phyloP scores from a whole-genome alignment of 2,113 vertebrate species.

The Microcebus ravelobensis region DNA sequence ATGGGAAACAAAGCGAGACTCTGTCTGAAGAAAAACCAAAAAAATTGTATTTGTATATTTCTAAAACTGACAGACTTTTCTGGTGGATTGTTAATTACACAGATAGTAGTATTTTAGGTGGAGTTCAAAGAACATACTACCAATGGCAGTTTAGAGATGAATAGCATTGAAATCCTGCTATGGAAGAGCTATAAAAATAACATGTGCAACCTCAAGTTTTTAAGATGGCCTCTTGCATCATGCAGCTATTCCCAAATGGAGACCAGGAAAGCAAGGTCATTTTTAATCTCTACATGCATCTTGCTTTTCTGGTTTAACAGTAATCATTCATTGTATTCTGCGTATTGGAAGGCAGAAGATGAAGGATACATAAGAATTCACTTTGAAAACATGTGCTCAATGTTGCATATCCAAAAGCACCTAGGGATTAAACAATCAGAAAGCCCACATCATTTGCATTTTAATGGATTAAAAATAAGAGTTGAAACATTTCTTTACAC shows the following conservation, averaged over 20 bases:
- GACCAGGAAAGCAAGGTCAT: slow-evolving; percentile 46
- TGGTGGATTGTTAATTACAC: neutral
- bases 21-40: neutral
- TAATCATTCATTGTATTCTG: slow-evolving; percentile 41
- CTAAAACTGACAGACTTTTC: neutral
- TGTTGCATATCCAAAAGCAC: slow-evolving; percentile 77
- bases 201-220: neutral
- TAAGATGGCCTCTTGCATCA: neutral
- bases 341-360: slow-evolving; percentile 43
- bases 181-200: neutral
- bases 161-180: neutral
- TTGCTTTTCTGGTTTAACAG: slow-evolving; percentile 23
- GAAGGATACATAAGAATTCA: slow-evolving; percentile 44
- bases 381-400: slow-evolving; percentile 60
- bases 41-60: neutral
- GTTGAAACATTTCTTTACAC: slow-evolving; percentile 79
- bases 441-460: slow-evolving; percentile 81
- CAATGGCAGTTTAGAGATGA: neutral
- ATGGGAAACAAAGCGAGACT: no score
- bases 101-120: neutral
- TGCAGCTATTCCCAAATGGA: neutral
- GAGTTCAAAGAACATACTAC: neutral
- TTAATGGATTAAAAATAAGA: slow-evolving; percentile 81
- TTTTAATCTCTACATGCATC: slow-evolving; percentile 25
- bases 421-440: slow-evolving; percentile 79